A percentile compares a stretch with the other conserved stretches of the same genome.
Conservation (phyloP, 1,140 invertebrate genomes). For the Psilanteris sp. region DNA sequence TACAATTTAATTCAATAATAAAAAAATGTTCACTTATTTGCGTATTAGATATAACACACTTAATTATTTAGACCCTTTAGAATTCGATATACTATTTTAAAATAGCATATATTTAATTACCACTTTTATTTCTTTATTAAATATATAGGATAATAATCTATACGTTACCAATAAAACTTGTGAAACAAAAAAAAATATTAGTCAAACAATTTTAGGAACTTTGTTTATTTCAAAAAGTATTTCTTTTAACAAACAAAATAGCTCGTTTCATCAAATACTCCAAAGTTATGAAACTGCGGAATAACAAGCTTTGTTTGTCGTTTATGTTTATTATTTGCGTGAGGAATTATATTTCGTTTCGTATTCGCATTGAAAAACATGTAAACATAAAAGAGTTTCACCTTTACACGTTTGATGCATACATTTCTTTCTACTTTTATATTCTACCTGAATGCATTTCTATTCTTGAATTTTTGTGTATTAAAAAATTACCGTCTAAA, state of each 20-base stretch:
- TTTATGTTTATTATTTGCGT: slow-evolving; percentile 34
- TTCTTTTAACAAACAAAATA: slow-evolving; percentile 30
- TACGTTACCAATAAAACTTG: slow-evolving; percentile 1
- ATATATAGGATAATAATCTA: too few relatives aligned
- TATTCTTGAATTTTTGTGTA: background rate
- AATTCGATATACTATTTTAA: too few relatives aligned
- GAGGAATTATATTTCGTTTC: slow-evolving; percentile 23
- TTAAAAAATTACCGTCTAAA: background rate
- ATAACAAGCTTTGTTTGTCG: slow-evolving; percentile 28
- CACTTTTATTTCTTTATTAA: too few relatives aligned
- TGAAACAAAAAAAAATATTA: slow-evolving; percentile 1
- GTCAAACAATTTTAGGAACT: slow-evolving; percentile 14
- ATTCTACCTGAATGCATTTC: slow-evolving; percentile 5
- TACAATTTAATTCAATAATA: too few relatives aligned
- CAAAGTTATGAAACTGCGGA: slow-evolving; percentile 26
- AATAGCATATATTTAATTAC: too few relatives aligned
- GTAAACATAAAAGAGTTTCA: slow-evolving; percentile 13
- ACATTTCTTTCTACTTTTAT: slow-evolving; percentile 1
- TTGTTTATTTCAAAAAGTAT: slow-evolving; percentile 11
- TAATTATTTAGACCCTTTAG: too few relatives aligned
- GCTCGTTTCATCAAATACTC: slow-evolving; percentile 9
- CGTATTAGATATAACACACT: too few relatives aligned
- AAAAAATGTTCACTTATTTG: too few relatives aligned
- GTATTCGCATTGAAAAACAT: slow-evolving; percentile 6
- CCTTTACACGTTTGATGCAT: slow-evolving; percentile 7